A percentile compares a stretch with the other conserved stretches of the same genome.
These are phyloP conservation scores for Pithecia hirsuta DNA, from an alignment of 2,797 vertebrate genomes.

Conservation along the genomic window DNA sequence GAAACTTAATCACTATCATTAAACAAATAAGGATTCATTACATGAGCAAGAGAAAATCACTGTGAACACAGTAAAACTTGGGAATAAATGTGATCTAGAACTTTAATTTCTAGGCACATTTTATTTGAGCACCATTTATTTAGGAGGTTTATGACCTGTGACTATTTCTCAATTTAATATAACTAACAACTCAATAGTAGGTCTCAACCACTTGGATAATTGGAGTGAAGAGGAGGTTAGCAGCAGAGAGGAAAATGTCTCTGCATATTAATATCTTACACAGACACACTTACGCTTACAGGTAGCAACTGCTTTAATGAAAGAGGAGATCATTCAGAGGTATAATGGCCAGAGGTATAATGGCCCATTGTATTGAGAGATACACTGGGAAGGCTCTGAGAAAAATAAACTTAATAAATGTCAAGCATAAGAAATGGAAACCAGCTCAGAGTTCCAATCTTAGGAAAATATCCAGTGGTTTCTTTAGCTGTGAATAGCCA, in stretches of 20 bases:
- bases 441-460: neutral
- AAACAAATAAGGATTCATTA: slow-evolving; percentile 71
- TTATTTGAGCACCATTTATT: slow-evolving; percentile 55
- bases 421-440: neutral
- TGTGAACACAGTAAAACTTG: slow-evolving; percentile 20
- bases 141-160: slow-evolving; percentile 60
- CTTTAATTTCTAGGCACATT: slow-evolving; percentile 51
- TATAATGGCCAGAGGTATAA: neutral
- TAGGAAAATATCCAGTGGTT: neutral
- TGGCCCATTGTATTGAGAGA: neutral
- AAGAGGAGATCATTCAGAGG: slow-evolving; percentile 19
- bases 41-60: slow-evolving; percentile 11
- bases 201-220: slow-evolving; percentile 42
- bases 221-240: neutral
- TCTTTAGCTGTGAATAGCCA: neutral
- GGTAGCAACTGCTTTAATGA: neutral
- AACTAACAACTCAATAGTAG: neutral
- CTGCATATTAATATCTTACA: slow-evolving; percentile 42
- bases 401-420: neutral
- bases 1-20: slow-evolving; percentile 68
- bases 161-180: slow-evolving; percentile 53
- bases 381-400: neutral
- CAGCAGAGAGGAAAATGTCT: neutral
- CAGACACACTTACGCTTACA: neutral
- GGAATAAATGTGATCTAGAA: slow-evolving; percentile 63